Evolutionary conservation across 2,888 invertebrate species (phyloP).

Genomic region (Sympetrum striolatum): DNA sequence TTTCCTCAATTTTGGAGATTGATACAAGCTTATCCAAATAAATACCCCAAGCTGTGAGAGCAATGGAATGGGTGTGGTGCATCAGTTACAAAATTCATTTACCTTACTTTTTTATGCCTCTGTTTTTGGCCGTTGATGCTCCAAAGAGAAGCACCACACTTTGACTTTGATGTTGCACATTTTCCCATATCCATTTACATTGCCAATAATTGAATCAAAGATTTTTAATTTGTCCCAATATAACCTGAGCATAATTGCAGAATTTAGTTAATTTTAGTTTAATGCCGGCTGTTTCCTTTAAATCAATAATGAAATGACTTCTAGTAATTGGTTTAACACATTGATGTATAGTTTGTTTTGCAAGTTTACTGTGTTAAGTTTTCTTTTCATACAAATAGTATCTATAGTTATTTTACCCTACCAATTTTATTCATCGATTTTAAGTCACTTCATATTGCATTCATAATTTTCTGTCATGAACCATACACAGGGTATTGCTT

Average conservation of each 20-base stretch:
- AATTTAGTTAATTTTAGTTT: not conserved
- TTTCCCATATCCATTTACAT: conserved; percentile 22
- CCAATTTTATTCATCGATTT: too few relatives aligned
- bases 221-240: not conserved
- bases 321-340: too few relatives aligned
- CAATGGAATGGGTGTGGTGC: not conserved
- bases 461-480: too few relatives aligned
- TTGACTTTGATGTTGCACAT: conserved; percentile 38
- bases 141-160: not conserved
- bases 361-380: too few relatives aligned
- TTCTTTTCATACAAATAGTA: too few relatives aligned
- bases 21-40: conserved; percentile 42
- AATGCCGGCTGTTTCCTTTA: not conserved
- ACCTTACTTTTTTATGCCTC: conserved; percentile 10
- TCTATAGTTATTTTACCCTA: too few relatives aligned
- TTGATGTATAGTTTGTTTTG: too few relatives aligned
- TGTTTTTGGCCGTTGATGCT: not conserved
- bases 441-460: too few relatives aligned
- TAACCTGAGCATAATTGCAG: not conserved
- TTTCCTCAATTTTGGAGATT: conserved; percentile 37
- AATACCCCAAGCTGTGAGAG: conserved; percentile 22
- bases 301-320: conserved; percentile 3
- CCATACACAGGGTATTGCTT: too few relatives aligned
- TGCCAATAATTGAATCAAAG: conserved; percentile 11
- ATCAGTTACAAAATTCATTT: conserved; percentile 24